Base-by-base conservation (phyloP, 2,888 invertebrate species). In the Atethmia centrago region DNA sequence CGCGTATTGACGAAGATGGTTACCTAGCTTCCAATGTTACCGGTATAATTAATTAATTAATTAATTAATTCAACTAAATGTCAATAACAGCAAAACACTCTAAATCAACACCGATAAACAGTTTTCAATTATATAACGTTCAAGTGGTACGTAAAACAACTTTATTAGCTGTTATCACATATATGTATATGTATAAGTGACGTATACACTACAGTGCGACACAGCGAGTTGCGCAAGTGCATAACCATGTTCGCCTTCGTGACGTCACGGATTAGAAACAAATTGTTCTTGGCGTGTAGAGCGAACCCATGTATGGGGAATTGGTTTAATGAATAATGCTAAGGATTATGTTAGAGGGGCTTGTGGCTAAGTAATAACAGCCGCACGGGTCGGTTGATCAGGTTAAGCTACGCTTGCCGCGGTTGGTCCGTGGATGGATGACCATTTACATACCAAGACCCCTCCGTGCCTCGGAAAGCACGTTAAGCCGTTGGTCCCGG, bases 191-290 rank as follows among this genome's bases (percentile, higher is more conserved):
- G 64, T 68, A 51, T n/a, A 10, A 51, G 25, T 69, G 75, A 78
- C 79, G 81, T 58, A 58, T 51, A 9, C 16, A 0, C 4, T 47
- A 42, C 47, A 76, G 66, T 71, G 69, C 70, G 75, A 69, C 77
- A 71, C 73, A 42, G 62, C 47, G 59, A 62, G 72, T 84, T 80
- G 77, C 84, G 84, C 85, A 85, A 93, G 92, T 92, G 93, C 92
- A 91, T 88, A 90, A 79, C 86, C 90, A 79, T 93, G 93, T 92
- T 86, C 75, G 73, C 64, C 58, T 58, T 68, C 64, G 49, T 78
- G 65, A 79, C 81, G 80, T 82, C 78, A 68, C 31, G 70, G 69
- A 71, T 78, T 74, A 16, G 72, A 77, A 75, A 67, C 69, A 74
- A 73, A 79, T 75, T 66, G 71, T 74, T 66, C 66, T 66, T 40